Evolutionary conservation across 2,113 vertebrate species (phyloP).

Genomic region (Dolichotis patagonum): DNA sequence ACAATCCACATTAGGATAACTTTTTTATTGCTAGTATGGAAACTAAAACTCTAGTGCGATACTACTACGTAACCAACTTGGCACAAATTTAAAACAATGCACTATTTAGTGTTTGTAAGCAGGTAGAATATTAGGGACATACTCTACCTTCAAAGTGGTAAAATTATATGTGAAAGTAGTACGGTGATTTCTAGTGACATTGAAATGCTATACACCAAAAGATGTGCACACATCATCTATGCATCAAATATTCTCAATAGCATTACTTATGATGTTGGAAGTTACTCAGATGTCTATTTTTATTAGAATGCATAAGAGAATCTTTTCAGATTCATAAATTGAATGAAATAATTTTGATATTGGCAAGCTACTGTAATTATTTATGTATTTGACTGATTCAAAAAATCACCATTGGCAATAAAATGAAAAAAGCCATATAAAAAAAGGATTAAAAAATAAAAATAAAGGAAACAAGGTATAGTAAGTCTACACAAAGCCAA

Average conservation of each 20-base stretch:
- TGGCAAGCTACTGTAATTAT: not conserved
- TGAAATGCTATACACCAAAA: not conserved
- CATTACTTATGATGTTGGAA: not conserved
- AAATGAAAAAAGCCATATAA: slow-evolving; percentile 24
- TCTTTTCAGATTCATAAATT: not conserved
- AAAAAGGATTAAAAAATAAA: not conserved
- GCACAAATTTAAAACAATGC: not conserved
- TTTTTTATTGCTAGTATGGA: not conserved
- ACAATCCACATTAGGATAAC: not conserved
- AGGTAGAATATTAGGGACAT: not conserved
- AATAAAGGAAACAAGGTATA: not conserved
- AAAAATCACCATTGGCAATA: not conserved
- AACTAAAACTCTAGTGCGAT: not conserved
- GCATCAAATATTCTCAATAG: not conserved
- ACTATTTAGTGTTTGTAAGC: not conserved
- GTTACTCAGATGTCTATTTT: not conserved
- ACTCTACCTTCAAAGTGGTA: not conserved
- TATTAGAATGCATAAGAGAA: not conserved
- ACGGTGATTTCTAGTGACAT: not conserved
- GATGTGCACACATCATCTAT: not conserved
- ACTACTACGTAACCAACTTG: not conserved
- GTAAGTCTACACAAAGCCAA: not conserved
- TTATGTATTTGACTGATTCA: slow-evolving; percentile 12
- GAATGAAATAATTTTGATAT: not conserved
- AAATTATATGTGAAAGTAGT: not conserved